Base-by-base conservation (phyloP, 2,888 invertebrate species). In the Synergus gifuensis region DNA sequence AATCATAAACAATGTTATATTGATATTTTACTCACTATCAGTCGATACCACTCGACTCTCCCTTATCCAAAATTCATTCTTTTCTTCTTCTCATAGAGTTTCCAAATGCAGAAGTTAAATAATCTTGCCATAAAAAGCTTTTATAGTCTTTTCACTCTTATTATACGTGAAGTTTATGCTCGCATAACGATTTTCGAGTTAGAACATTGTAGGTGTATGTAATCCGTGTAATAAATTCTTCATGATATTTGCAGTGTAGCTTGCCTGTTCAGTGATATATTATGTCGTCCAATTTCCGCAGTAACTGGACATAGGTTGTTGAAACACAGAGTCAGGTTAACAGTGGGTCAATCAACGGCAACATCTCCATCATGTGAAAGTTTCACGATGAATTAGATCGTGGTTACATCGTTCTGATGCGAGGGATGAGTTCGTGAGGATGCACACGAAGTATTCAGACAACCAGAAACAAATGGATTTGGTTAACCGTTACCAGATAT, bases 401-500 rank as follows among this genome's bases (percentile, higher is more conserved):
- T 11, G 73, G 73, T 73, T 73, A 73, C 54, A 54, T 73, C 73
- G 54, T 73, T 73, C 54, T 49, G 16, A 73, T 22, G 8, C n/a
- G 11, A 54, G 69, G 69, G 69, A n/a, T 69, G 69, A 69, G 54
- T 73, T 36, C 36, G 73, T 76, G 76, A 73, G 79, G 77, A 79
- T 76, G 76, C 81, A 64, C 76, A 76, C 78, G 79, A 81, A 81
- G 49, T 79, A 76, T 76, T 77, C 83, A 83, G 79, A 82, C 78
- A 66, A 64, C 73, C 63, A 66, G 67, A 54, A 79, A 81, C 79
- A 79, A 76, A 85, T 80, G 78, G 83, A 81, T 81, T 77, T 76
- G 78, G 73, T 64, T 76, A 44, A 44, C 62, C 44, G 36, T 62
- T 60, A 16, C 76, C 58, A 76, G 73, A 78, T 58, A 66, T 44